A percentile compares a stretch with the other conserved stretches of the same genome.
Evolutionary conservation across 1,140 invertebrate species (phyloP).

Genomic region (Psix sp.): DNA sequence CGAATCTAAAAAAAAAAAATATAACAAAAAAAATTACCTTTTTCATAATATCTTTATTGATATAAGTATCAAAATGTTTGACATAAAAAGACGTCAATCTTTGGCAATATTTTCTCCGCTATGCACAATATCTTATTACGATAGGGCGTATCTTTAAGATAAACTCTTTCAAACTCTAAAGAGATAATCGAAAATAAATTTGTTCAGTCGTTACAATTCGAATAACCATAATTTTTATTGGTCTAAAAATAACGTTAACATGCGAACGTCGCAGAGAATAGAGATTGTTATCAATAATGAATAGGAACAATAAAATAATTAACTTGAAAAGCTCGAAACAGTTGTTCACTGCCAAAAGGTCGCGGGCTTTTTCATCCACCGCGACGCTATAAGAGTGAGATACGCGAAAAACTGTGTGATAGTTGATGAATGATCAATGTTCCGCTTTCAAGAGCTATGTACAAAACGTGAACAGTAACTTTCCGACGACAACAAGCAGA

Average conservation of each 20-base stretch:
- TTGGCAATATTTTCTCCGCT: slow-evolving; percentile 18
- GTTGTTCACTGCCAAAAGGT: slow-evolving; percentile 37
- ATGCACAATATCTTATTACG: slow-evolving; percentile 5
- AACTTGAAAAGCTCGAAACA: too few species aligned
- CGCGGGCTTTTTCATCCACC: slow-evolving; percentile 25
- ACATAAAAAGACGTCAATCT: slow-evolving; percentile 27
- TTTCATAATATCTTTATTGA: slow-evolving; percentile 19
- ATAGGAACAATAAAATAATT: too few species aligned
- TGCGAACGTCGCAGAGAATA: too few species aligned
- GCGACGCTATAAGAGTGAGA: slow-evolving; percentile 23
- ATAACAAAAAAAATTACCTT: neutral
- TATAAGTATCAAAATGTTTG: slow-evolving; percentile 25
- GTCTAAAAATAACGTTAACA: too few species aligned
- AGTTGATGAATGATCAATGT: slow-evolving; percentile 32
- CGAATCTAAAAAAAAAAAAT: too few species aligned
- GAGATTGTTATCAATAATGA: too few species aligned
- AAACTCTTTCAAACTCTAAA: too few species aligned
- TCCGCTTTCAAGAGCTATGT: slow-evolving; percentile 32
- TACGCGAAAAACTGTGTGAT: slow-evolving; percentile 32
- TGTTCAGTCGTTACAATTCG: too few species aligned
- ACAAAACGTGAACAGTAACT: slow-evolving; percentile 42
- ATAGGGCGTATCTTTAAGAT: too few species aligned
- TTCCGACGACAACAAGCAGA: slow-evolving; percentile 17
- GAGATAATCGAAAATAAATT: too few species aligned
- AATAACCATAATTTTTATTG: too few species aligned